These are phyloP conservation scores for Pimephales promelas DNA, from an alignment of 2,113 vertebrate species.

Conservation along the genomic window DNA sequence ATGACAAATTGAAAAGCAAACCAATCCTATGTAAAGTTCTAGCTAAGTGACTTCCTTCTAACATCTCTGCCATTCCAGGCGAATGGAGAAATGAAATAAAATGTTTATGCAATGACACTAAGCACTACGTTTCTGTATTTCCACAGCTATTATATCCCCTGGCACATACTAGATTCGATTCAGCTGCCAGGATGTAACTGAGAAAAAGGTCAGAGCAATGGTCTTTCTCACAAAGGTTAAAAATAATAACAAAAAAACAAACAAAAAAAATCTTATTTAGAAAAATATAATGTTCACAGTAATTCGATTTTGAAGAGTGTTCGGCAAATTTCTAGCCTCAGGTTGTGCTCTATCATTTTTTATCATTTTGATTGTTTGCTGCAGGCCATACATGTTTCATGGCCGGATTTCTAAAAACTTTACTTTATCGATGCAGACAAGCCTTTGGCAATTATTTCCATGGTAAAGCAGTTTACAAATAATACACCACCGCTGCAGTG, in stretches of 20 bases:
- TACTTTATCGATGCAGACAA: neutral
- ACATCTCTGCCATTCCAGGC: neutral
- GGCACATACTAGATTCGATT: constrained; percentile 1
- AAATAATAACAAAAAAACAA: constrained; percentile 13
- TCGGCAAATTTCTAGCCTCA: neutral
- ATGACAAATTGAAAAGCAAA: constrained; percentile 18
- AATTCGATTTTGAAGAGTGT: neutral
- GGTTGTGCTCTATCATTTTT: neutral
- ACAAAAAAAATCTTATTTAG: neutral
- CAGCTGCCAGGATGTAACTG: neutral
- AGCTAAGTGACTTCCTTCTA: neutral
- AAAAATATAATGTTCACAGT: neutral
- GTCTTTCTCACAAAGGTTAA: constrained; percentile 37
- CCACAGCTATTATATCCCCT: constrained; percentile 9
- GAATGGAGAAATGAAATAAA: neutral
- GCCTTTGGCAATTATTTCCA: constrained; percentile 1
- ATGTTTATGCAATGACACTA: neutral
- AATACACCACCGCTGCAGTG: neutral
- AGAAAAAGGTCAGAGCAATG: constrained; percentile 37
- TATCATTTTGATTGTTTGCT: neutral
- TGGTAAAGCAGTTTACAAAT: neutral
- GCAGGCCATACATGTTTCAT: constrained; percentile 31
- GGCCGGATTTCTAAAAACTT: neutral
- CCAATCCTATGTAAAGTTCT: neutral
- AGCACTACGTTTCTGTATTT: neutral